Percentiles rank a stretch among this genome's conserved stretches.
phyloP scores from a whole-genome alignment of 2,888 invertebrate genomes.

The Epinotia brunnichana region DNA sequence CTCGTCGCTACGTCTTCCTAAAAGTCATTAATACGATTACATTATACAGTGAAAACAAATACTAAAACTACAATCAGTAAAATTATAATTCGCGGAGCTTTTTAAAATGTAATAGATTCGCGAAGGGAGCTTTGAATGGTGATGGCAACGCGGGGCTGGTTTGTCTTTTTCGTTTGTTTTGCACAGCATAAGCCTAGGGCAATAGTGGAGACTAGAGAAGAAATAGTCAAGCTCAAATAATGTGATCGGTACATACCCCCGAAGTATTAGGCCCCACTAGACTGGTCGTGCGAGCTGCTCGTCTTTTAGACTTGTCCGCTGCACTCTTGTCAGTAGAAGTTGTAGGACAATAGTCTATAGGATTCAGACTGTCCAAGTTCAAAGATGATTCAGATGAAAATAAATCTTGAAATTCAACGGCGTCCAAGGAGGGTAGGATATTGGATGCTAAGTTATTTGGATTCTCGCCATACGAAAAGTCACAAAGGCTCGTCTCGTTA shows the following conservation, averaged over 20 bases:
- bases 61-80: not conserved
- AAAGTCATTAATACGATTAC: constrained; percentile 44
- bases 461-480: constrained; percentile 71
- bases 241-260: constrained; percentile 50
- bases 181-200: constrained; percentile 21
- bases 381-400: constrained; percentile 58
- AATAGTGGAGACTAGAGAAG: not conserved
- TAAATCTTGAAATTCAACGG: constrained; percentile 64
- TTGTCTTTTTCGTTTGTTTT: not conserved
- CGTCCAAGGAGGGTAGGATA: constrained; percentile 59
- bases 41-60: not conserved
- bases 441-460: constrained; percentile 58
- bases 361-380: constrained; percentile 58
- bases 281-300: constrained; percentile 57
- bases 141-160: not conserved
- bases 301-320: constrained; percentile 57
- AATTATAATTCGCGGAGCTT: constrained; percentile 38
- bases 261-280: constrained; percentile 53
- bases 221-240: not conserved
- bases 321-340: constrained; percentile 50
- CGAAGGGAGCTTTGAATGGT: not conserved
- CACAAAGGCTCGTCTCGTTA: constrained; percentile 64
- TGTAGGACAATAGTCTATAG: constrained; percentile 51
- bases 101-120: constrained; percentile 44
- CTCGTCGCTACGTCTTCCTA: constrained; percentile 53